phyloP scores from a whole-genome alignment of 2,113 vertebrate genomes.

The Butorides virescens region DNA sequence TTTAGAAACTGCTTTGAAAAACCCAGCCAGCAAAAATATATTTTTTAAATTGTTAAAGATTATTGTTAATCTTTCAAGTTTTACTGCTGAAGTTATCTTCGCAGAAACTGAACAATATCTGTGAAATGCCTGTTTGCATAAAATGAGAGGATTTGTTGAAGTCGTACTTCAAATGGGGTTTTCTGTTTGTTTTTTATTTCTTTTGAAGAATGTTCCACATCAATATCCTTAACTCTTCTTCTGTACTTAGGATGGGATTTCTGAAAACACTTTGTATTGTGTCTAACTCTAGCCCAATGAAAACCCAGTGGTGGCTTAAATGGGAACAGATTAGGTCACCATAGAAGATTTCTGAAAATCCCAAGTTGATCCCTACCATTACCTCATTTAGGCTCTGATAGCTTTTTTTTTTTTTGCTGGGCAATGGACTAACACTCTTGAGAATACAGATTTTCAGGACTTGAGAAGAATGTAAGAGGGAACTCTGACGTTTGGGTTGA shows the following conservation, averaged over 20 bases:
- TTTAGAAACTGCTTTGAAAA: slow-evolving; percentile 17
- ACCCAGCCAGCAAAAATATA: not conserved
- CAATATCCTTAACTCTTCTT: not conserved
- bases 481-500: not conserved
- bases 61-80: not conserved
- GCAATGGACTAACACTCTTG: not conserved
- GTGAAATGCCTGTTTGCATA: not conserved
- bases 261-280: not conserved
- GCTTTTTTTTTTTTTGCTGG: not conserved
- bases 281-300: not conserved
- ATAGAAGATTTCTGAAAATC: not conserved
- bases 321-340: not conserved
- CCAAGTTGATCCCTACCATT: not conserved
- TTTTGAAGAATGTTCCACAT: not conserved
- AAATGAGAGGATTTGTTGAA: not conserved
- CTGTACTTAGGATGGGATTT: not conserved
- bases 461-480: not conserved
- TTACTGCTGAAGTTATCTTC: not conserved
- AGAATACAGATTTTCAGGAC: not conserved
- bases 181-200: not conserved
- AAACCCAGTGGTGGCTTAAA: not conserved
- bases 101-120: not conserved
- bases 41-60: not conserved
- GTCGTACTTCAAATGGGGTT: not conserved
- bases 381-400: not conserved